These are phyloP conservation scores for Pantherophis guttatus DNA, from an alignment of 2,113 vertebrate genomes.

Conservation along the genomic window DNA sequence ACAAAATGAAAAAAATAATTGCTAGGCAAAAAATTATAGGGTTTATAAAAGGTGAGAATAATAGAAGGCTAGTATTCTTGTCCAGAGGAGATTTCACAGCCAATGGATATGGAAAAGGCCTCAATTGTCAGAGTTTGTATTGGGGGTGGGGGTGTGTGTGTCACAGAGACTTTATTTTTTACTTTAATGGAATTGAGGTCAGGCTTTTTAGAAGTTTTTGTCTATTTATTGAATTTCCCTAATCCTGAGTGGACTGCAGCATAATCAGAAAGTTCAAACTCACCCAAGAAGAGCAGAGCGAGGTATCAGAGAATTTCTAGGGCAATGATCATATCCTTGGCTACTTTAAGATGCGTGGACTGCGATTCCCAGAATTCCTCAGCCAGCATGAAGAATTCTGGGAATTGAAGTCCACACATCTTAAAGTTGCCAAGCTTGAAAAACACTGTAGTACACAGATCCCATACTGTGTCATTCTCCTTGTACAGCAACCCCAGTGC, in stretches of 20 bases:
- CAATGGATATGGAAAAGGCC: not conserved
- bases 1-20: not conserved
- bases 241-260: not conserved
- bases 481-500: not conserved
- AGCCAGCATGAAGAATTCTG: not conserved
- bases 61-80: not conserved
- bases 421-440: not conserved
- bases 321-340: not conserved
- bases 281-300: not conserved
- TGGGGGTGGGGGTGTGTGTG: not conserved
- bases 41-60: not conserved
- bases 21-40: not conserved
- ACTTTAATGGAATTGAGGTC: not conserved
- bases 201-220: not conserved
- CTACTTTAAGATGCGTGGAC: not conserved
- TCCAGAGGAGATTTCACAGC: not conserved
- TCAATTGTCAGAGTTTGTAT: not conserved
- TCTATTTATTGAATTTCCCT: not conserved
- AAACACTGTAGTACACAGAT: not conserved
- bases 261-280: not conserved
- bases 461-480: not conserved
- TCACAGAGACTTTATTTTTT: not conserved
- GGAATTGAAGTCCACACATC: not conserved
- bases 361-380: not conserved
- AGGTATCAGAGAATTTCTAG: not conserved